phyloP scores from a whole-genome alignment of 2,113 vertebrate species.

The Phoxinus phoxinus region DNA sequence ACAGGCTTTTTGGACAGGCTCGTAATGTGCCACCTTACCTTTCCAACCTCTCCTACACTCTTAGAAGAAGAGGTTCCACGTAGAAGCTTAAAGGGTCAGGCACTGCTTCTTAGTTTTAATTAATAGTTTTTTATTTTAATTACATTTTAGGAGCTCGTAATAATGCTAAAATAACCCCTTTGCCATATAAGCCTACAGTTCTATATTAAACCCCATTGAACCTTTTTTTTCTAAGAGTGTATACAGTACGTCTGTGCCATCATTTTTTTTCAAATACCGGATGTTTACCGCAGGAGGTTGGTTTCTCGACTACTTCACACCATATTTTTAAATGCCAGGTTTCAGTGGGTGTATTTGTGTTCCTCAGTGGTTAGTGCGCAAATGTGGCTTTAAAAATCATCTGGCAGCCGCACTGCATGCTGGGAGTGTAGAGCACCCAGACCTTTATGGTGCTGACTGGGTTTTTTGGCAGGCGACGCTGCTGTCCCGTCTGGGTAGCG shows the following conservation, averaged over 20 bases:
- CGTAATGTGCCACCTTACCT: not conserved
- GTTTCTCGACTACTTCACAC: conserved; percentile 52
- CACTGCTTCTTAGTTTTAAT: too few relatives aligned
- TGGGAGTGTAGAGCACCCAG: conserved; percentile 59
- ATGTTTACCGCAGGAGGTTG: conserved; percentile 18
- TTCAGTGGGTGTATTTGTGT: conserved; percentile 49
- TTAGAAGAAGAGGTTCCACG: too few relatives aligned
- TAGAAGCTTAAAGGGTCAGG: too few relatives aligned
- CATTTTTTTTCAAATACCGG: not conserved
- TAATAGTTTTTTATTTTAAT: too few relatives aligned
- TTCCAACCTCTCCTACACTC: not conserved
- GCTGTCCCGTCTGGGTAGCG: conserved; percentile 65
- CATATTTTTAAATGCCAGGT: conserved; percentile 62
- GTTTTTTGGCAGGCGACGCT: conserved; percentile 55
- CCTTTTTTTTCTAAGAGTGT: too few relatives aligned
- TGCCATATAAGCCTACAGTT: too few relatives aligned
- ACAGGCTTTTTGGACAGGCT: not conserved
- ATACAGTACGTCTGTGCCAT: conserved; percentile 45
- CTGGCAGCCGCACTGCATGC: conserved; percentile 54
- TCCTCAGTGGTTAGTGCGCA: conserved; percentile 45
- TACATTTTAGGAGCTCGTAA: too few relatives aligned
- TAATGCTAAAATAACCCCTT: too few relatives aligned
- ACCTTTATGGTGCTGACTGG: conserved; percentile 49
- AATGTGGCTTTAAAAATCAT: conserved; percentile 61
- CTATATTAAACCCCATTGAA: too few relatives aligned